phyloP scores from a whole-genome alignment of 1,140 invertebrate species.

The Micrasema minimum region DNA sequence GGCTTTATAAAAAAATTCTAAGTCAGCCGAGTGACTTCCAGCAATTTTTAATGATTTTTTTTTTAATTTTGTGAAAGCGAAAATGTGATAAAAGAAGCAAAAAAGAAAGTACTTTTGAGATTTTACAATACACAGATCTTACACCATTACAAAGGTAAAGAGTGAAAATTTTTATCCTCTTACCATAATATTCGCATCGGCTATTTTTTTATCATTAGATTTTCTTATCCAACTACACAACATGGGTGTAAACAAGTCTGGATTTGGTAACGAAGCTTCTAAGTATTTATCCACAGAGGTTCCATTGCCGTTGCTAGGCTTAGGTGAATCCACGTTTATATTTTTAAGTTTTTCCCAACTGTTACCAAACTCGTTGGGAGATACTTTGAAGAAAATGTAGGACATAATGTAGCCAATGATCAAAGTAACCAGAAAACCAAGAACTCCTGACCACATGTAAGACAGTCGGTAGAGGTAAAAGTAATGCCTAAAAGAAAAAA shows the following conservation, averaged over 20 bases:
- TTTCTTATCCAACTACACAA: conserved; percentile 27
- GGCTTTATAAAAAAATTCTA: no score
- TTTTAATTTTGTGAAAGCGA: no score
- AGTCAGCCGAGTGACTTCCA: no score
- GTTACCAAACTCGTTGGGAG: conserved; percentile 42
- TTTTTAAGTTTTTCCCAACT: conserved; percentile 45
- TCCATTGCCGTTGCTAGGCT: not conserved
- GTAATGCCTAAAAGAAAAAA: conserved; percentile 60
- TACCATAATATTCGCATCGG: conserved; percentile 1
- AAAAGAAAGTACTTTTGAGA: no score
- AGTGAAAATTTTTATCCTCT: no score
- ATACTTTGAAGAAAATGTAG: conserved; percentile 41
- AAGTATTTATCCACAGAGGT: not conserved
- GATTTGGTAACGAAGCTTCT: conserved; percentile 41
- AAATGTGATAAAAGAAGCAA: no score
- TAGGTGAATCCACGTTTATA: no score
- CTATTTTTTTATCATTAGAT: conserved; percentile 28
- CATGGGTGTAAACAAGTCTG: conserved; percentile 48
- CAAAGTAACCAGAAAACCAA: conserved; percentile 76
- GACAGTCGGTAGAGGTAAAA: conserved; percentile 82
- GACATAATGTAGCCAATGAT: conserved; percentile 72
- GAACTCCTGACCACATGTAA: conserved; percentile 87
- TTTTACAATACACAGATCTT: no score
- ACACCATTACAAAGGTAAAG: no score
- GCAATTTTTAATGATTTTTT: no score